Evolutionary conservation across 2,797 vertebrate genomes (phyloP).

Genomic region (Gymnoscopelus microlampas): DNA sequence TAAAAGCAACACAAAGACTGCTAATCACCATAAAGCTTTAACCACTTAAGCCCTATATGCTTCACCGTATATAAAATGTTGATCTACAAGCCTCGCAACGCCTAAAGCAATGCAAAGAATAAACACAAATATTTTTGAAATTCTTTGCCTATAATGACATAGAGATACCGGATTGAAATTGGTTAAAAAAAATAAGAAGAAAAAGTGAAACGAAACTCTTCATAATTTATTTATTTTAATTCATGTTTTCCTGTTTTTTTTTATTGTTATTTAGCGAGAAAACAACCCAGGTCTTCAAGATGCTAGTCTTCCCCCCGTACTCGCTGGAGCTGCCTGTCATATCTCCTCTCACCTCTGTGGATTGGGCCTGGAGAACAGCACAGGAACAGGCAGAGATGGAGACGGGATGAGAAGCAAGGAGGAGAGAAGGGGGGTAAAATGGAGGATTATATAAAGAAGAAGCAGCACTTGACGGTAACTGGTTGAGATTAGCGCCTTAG

Average conservation of each 20-base stretch:
- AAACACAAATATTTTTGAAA: too few species aligned
- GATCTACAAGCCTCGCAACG: too few species aligned
- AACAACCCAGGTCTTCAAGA: constrained; percentile 57
- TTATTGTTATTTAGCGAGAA: constrained; percentile 8
- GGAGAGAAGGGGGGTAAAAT: constrained; percentile 55
- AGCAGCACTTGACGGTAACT: constrained; percentile 82
- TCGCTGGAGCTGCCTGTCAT: constrained; percentile 63
- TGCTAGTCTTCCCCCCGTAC: constrained; percentile 57
- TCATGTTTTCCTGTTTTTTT: constrained; percentile 41
- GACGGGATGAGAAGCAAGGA: constrained; percentile 16
- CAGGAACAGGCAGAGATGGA: not conserved
- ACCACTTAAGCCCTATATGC: constrained; percentile 38
- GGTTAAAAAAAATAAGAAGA: too few species aligned
- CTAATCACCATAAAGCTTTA: constrained; percentile 62
- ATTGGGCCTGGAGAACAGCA: constrained; percentile 52
- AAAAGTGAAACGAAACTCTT: too few species aligned
- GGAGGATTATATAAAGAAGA: constrained; percentile 81
- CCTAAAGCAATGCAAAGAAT: too few species aligned
- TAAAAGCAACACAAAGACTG: constrained; percentile 17
- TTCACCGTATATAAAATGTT: not conserved
- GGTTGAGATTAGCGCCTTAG: constrained; percentile 83
- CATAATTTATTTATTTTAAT: not conserved
- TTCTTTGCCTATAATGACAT: too few species aligned
- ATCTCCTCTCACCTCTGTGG: constrained; percentile 75
- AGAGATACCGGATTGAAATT: too few species aligned